Evolutionary conservation across 2,888 invertebrate species (phyloP).

Genomic region (Parochlus steinenii): DNA sequence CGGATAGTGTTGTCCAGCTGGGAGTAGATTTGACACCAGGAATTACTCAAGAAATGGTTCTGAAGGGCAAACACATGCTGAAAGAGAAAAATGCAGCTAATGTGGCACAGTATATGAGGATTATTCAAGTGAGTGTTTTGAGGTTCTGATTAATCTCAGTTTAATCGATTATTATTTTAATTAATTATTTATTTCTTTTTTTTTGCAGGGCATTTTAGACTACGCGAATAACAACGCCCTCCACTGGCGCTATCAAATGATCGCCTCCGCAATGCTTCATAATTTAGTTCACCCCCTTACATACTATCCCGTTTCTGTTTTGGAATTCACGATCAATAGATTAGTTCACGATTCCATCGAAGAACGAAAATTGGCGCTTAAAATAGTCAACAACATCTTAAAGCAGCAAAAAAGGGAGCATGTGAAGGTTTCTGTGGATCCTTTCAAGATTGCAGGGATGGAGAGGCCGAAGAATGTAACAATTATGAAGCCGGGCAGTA

Average conservation of each 20-base stretch:
- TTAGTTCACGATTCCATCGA: constrained; percentile 61
- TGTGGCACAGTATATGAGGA: constrained; percentile 33
- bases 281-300: constrained; percentile 56
- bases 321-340: constrained; percentile 44
- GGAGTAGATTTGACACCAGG: constrained; percentile 33
- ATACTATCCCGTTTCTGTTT: constrained; percentile 42
- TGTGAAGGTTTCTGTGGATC: constrained; percentile 40
- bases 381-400: constrained; percentile 42
- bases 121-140: no score
- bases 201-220: constrained; percentile 14
- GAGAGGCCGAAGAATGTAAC: constrained; percentile 18
- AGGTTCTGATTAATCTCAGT: constrained; percentile 34
- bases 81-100: constrained; percentile 31
- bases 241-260: constrained; percentile 68
- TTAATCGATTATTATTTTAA: constrained; percentile 31
- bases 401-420: constrained; percentile 55
- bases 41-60: constrained; percentile 26
- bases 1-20: constrained; percentile 33
- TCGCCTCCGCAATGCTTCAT: constrained; percentile 56
- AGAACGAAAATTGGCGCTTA: constrained; percentile 55
- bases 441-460: constrained; percentile 31
- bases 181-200: constrained; percentile 18
- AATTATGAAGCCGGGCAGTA: constrained; percentile 30
- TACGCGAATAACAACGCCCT: constrained; percentile 26
- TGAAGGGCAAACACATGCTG: constrained; percentile 26